Conservation (phyloP, 2,113 vertebrate species). For the Xenopus borealis region DNA sequence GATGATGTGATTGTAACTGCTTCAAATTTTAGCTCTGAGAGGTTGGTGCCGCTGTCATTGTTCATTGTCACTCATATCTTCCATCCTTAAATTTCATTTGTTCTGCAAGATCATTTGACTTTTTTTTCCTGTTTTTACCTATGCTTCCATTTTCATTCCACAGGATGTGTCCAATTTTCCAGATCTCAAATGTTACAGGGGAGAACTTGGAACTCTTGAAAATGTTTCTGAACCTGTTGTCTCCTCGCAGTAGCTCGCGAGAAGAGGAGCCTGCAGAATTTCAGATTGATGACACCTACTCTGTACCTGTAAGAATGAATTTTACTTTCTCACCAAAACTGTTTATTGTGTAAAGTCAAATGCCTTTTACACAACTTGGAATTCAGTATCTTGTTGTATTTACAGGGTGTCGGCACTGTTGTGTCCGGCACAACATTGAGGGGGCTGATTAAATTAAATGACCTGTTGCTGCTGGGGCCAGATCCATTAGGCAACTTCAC, state of each 20-base stretch:
- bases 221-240: conserved; percentile 97
- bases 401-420: conserved; percentile 92
- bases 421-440: conserved; percentile 93
- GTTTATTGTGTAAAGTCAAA: too few relatives aligned
- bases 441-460: conserved; percentile 92
- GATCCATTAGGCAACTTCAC: conserved; percentile 94
- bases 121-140: neutral
- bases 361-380: neutral
- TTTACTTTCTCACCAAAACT: too few relatives aligned
- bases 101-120: neutral
- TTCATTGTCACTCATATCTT: too few relatives aligned
- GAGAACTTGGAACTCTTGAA: conserved; percentile 96
- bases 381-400: conserved; percentile 19
- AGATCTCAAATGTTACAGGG: conserved; percentile 95
- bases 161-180: conserved; percentile 98
- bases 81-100: too few relatives aligned
- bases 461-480: conserved; percentile 89
- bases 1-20: conserved; percentile 97
- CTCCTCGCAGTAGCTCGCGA: conserved; percentile 89
- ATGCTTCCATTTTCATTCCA: conserved; percentile 16
- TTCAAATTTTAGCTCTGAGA: conserved; percentile 98
- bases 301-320: conserved; percentile 81
- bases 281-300: conserved; percentile 98
- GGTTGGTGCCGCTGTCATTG: conserved; percentile 58
- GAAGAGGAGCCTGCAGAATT: conserved; percentile 97